Conservation (phyloP, 2,888 invertebrate species). For the Tachina grossa region DNA sequence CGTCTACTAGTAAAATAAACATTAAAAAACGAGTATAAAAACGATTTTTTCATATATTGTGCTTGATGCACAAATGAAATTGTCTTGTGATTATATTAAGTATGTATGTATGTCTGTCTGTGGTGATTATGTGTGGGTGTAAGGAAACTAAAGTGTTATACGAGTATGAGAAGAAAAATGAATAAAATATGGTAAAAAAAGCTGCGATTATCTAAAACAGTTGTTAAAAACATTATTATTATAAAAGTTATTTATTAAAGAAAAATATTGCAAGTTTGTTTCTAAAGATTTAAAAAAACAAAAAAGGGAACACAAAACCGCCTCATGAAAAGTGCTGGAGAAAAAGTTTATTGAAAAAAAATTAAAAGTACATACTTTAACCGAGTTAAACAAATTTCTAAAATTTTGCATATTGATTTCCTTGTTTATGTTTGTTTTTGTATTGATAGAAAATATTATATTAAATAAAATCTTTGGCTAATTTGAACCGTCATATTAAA, state of each 20-base stretch:
- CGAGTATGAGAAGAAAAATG: conserved; percentile 5
- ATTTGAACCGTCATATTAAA: conserved; percentile 9
- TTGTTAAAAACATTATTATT: conserved; percentile 5
- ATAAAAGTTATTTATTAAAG: background rate
- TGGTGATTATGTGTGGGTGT: conserved; percentile 64
- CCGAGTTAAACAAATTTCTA: no score
- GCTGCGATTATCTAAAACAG: no score
- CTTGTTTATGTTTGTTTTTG: background rate
- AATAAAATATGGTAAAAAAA: conserved; percentile 26
- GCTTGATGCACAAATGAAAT: conserved; percentile 39
- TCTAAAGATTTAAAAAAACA: background rate
- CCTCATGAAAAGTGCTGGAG: background rate
- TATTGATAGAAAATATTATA: background rate
- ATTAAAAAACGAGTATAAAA: conserved; percentile 49
- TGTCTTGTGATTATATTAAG: background rate
- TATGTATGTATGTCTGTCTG: no score
- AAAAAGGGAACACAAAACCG: conserved; percentile 40
- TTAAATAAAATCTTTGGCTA: conserved; percentile 13
- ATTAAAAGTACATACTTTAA: background rate
- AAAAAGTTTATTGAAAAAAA: background rate
- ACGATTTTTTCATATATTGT: conserved; percentile 18
- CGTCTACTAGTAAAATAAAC: conserved; percentile 45
- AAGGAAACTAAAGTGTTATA: conserved; percentile 56
- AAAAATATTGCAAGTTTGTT: background rate
- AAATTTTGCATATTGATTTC: background rate